phyloP scores from a whole-genome alignment of 2,113 vertebrate genomes.

The Notothenia rossii region DNA sequence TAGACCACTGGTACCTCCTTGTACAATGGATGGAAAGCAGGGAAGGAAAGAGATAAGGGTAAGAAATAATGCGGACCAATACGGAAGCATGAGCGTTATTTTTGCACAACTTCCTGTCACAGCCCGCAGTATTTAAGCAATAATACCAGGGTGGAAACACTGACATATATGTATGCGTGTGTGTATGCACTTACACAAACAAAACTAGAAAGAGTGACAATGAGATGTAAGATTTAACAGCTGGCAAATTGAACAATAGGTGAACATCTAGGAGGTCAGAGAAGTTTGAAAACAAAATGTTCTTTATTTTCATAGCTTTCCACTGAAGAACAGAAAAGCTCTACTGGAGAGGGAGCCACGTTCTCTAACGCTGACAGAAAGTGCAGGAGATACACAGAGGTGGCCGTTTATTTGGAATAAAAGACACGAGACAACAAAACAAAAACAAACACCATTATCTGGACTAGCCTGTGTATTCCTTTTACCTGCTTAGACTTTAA shows the following conservation, averaged over 20 bases:
- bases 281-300: neutral
- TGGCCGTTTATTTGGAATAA: neutral
- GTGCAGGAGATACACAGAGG: neutral
- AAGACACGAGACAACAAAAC: neutral
- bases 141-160: conserved; percentile 34
- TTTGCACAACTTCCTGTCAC: conserved; percentile 78
- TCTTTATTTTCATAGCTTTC: neutral
- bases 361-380: neutral
- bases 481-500: neutral
- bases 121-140: conserved; percentile 66
- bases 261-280: neutral
- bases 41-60: conserved; percentile 53
- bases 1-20: conserved; percentile 40
- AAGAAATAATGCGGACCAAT: conserved; percentile 58
- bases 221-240: conserved; percentile 21
- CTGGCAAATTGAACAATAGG: conserved; percentile 19
- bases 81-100: conserved; percentile 67
- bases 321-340: neutral
- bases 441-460: neutral
- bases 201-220: neutral
- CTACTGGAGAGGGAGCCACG: neutral
- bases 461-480: neutral
- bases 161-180: neutral
- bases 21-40: conserved; percentile 70
- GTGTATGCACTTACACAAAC: neutral